phyloP scores from a whole-genome alignment of 2,888 invertebrate species.

The Drosophila mettleri region DNA sequence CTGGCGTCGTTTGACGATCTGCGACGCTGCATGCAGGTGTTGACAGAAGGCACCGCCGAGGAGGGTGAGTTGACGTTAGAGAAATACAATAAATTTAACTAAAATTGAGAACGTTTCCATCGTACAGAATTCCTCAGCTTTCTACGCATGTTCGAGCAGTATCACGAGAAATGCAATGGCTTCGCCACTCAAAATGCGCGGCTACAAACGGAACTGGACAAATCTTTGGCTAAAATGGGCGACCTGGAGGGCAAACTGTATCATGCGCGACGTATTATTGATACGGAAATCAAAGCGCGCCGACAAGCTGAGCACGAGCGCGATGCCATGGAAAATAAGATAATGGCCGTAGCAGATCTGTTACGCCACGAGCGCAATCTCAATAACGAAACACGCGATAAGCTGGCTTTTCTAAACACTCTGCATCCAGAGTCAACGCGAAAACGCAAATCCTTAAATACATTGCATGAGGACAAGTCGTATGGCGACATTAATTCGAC shows the following conservation, averaged over 20 bases:
- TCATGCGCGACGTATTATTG: slow-evolving; percentile 92
- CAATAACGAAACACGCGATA: slow-evolving; percentile 92
- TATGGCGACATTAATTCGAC: slow-evolving; percentile 91
- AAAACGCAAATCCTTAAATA: slow-evolving; percentile 86
- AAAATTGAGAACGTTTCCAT: background rate
- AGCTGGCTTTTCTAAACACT: slow-evolving; percentile 91
- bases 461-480: slow-evolving; percentile 85
- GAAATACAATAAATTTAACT: background rate
- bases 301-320: slow-evolving; percentile 90
- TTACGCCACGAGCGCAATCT: slow-evolving; percentile 90
- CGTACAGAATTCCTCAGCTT: slow-evolving; percentile 90
- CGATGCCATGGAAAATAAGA: slow-evolving; percentile 90
- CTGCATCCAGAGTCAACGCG: slow-evolving; percentile 82
- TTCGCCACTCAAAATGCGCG: slow-evolving; percentile 90
- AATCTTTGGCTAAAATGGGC: slow-evolving; percentile 89
- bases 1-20: slow-evolving; percentile 91
- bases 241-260: slow-evolving; percentile 92
- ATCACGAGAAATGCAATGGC: slow-evolving; percentile 89
- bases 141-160: slow-evolving; percentile 90
- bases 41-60: slow-evolving; percentile 89
- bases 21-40: slow-evolving; percentile 88
- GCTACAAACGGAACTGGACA: slow-evolving; percentile 89
- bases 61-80: slow-evolving; percentile 87
- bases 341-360: slow-evolving; percentile 90
- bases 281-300: slow-evolving; percentile 91